Percentiles rank a stretch among this genome's conserved stretches.
Evolutionary conservation across 1,140 invertebrate species (phyloP).

Genomic region (Drosophila sechellia): DNA sequence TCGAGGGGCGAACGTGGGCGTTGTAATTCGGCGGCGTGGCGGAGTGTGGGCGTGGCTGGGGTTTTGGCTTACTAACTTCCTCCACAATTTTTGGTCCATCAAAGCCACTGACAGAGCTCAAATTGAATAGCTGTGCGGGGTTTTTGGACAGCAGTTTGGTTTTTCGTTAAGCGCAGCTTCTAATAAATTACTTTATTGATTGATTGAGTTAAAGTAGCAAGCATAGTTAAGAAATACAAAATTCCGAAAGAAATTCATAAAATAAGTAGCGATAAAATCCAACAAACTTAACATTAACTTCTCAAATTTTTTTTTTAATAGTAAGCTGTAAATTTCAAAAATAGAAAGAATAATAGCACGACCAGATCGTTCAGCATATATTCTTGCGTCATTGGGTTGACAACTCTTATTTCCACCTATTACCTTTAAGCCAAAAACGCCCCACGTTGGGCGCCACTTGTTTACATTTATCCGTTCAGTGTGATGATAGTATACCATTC

Average conservation of each 20-base stretch:
- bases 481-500: no score
- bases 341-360: no score
- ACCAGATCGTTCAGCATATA: no score
- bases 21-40: slow-evolving; percentile 3
- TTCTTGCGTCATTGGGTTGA: no score
- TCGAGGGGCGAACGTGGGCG: neutral
- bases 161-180: slow-evolving; percentile 13
- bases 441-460: neutral
- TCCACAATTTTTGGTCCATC: slow-evolving; percentile 27
- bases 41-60: slow-evolving; percentile 4
- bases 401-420: no score
- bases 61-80: slow-evolving; percentile 31
- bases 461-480: neutral
- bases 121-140: slow-evolving; percentile 28
- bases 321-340: no score
- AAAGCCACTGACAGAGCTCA: slow-evolving; percentile 27
- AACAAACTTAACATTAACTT: no score
- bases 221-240: neutral
- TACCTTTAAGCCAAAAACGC: no score
- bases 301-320: no score
- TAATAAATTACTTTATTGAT: slow-evolving; percentile 26
- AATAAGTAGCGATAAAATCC: no score
- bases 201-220: slow-evolving; percentile 8
- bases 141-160: slow-evolving; percentile 5
- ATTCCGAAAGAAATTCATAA: no score